These are phyloP conservation scores for Charina bottae DNA, from an alignment of 2,113 vertebrate species.

Conservation along the genomic window DNA sequence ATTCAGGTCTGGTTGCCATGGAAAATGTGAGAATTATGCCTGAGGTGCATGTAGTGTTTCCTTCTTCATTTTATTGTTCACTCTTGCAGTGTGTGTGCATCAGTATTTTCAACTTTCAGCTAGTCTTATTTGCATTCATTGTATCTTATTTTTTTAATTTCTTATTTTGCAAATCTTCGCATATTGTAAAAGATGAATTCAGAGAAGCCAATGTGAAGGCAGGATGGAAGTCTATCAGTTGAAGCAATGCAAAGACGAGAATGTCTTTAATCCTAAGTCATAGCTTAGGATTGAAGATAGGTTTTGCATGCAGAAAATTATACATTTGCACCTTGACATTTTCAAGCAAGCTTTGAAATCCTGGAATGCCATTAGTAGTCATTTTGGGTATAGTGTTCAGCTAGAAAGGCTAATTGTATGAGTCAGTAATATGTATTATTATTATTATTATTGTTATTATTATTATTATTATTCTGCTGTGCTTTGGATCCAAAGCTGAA, in stretches of 20 bases:
- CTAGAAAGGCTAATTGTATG: neutral
- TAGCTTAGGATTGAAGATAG: neutral
- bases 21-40: constrained; percentile 12
- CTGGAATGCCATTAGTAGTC: neutral
- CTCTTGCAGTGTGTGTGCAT: neutral
- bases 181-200: neutral
- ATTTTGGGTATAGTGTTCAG: neutral
- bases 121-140: neutral
- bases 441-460: too few relatives aligned
- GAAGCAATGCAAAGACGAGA: neutral
- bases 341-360: neutral
- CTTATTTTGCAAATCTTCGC: neutral
- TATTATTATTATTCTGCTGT: too few relatives aligned
- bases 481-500: too few relatives aligned
- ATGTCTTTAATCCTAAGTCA: too few relatives aligned
- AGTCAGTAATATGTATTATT: too few relatives aligned
- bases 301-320: neutral
- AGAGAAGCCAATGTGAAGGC: neutral
- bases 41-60: constrained; percentile 1
- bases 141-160: neutral
- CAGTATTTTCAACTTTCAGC: neutral
- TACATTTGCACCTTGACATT: too few relatives aligned
- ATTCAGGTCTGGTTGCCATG: constrained; percentile 17
- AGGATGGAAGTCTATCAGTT: neutral
- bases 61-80: neutral